Base-by-base conservation (phyloP, 2,113 vertebrate genomes). In the Tenrec ecaudatus region DNA sequence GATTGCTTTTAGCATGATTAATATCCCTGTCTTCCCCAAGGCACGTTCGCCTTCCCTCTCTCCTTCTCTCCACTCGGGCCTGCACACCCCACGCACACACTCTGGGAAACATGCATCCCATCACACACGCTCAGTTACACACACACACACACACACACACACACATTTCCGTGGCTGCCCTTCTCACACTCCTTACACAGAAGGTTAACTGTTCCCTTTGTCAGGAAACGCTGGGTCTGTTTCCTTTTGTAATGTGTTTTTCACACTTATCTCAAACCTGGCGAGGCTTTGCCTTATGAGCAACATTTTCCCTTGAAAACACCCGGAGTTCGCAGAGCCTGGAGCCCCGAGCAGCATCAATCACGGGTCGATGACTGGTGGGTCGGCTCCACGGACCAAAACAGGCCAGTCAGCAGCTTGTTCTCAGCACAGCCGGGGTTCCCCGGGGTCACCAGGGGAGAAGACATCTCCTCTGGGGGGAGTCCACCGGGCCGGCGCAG, bases 1-100 rank as follows among this genome's bases (percentile, higher is more conserved):
- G 92, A 96, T 95, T 95, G 96, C 95, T 97, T 96, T 96, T 95
- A 95, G 85, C 90, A 91, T 95, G 97, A 97, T 96, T 94, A 96
- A 97, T 95, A 95, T 73, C 93, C 82, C 85, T 96, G 89, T 87
- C 95, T 95, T 92, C 95, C 87, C 85, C 25, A 1, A 79, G 89
- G 85, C 53, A 68, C 2, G 3, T 76, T 83, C 43, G 11, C 29
- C 9, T 25, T 77, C 78, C 31, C 79, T 82, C 69, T 27, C 64
- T n/a, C 75, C 1, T 10, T 29, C 53, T 62, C 43, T 40, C 23
- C 73, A 68, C 47, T 16, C 12, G 6, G 23, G 40, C 33, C 69
- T 3, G 58, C 84, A 66, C 47, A 17, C 60, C 16, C 22, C 57
- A 43, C 17, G 53, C 81, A 57, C 68, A 33, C 68, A 69, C 20